These are phyloP conservation scores for Mylabris sibirica DNA, from an alignment of 2,888 invertebrate species.

Conservation along the genomic window DNA sequence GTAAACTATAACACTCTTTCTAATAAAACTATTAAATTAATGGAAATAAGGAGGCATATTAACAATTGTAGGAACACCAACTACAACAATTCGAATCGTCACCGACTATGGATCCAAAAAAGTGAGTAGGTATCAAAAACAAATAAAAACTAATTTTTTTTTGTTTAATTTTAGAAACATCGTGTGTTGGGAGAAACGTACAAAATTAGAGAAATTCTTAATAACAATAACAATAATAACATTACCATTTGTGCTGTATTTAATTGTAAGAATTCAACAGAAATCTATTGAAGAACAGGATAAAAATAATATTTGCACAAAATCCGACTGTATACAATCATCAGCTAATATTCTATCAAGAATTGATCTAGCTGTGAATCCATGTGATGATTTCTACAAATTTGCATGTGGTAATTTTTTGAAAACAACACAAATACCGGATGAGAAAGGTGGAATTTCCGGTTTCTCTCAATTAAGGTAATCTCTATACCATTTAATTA, in stretches of 20 bases:
- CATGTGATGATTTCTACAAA: constrained; percentile 78
- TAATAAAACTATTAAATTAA: constrained; percentile 5
- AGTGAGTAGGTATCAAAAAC: not conserved
- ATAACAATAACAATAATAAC: not conserved
- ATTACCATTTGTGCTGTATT: not conserved
- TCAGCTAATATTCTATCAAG: not conserved
- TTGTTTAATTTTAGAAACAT: not conserved
- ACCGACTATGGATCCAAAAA: not conserved
- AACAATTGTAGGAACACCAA: constrained; percentile 1
- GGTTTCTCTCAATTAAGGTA: not conserved
- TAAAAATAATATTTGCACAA: constrained; percentile 1
- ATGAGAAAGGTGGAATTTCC: not conserved
- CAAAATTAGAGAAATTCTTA: not conserved
- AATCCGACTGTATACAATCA: not conserved
- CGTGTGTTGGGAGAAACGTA: not conserved
- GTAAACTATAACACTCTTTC: not conserved
- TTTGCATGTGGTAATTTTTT: constrained; percentile 70
- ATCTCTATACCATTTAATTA: not conserved
- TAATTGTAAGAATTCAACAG: not conserved
- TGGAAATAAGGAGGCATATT: not conserved
- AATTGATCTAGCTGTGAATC: constrained; percentile 58
- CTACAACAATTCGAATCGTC: not conserved
- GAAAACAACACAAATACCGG: not conserved
- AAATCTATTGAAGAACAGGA: not conserved
- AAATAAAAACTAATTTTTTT: not conserved